phyloP scores from a whole-genome alignment of 2,113 vertebrate genomes.

The Sander vitreus region DNA sequence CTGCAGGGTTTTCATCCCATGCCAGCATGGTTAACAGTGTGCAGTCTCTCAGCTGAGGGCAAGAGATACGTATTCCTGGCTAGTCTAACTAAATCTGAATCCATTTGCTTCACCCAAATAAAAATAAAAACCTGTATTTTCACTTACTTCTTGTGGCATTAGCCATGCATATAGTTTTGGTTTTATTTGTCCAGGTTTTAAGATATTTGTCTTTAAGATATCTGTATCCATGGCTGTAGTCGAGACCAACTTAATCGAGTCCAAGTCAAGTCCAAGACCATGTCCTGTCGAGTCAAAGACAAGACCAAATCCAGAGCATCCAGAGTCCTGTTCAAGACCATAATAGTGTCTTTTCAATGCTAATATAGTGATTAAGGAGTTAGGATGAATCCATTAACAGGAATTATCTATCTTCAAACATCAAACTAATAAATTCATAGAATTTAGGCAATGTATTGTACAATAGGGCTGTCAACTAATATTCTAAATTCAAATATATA shows the following conservation, averaged over 20 bases:
- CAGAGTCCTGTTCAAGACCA: too few species aligned
- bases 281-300: too few species aligned
- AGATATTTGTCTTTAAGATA: neutral
- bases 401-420: too few species aligned
- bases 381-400: neutral
- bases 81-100: constrained; percentile 2
- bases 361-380: too few species aligned
- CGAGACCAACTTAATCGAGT: too few species aligned
- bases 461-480: too few species aligned
- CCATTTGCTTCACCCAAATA: neutral
- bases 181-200: neutral
- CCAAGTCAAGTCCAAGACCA: too few species aligned
- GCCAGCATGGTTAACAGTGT: constrained; percentile 50
- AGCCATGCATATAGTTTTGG: neutral
- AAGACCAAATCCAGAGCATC: too few species aligned
- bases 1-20: constrained; percentile 49
- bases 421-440: too few species aligned
- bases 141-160: neutral
- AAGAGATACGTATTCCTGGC: constrained; percentile 21
- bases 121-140: neutral
- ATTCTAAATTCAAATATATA: too few species aligned
- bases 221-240: neutral
- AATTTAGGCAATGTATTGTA: too few species aligned
- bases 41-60: constrained; percentile 36
- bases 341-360: too few species aligned